Evolutionary conservation across 2,888 invertebrate species (phyloP).

Genomic region (Lasiommata megera): DNA sequence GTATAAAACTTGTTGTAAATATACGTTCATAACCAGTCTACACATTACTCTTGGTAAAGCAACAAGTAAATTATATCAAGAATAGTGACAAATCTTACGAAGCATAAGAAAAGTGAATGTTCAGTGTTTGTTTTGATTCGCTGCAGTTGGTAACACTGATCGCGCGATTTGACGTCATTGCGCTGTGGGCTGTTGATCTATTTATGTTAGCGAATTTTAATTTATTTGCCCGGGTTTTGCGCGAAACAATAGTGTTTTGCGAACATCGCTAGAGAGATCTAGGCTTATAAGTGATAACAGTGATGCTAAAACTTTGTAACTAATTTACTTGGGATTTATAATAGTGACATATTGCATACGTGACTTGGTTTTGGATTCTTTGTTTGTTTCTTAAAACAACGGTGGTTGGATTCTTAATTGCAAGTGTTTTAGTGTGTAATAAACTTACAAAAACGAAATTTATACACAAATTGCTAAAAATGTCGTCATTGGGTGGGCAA

Average conservation of each 20-base stretch:
- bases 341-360: constrained; percentile 27
- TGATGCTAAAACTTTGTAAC: constrained; percentile 24
- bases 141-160: constrained; percentile 56
- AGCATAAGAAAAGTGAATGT: constrained; percentile 31
- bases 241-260: constrained; percentile 26
- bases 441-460: constrained; percentile 6
- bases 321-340: constrained; percentile 23
- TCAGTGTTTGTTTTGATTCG: constrained; percentile 47
- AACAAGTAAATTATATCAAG: constrained; percentile 21
- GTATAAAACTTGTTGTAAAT: constrained; percentile 47
- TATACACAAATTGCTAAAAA: constrained; percentile 34
- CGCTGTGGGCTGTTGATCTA: constrained; percentile 56
- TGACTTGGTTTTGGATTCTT: constrained; percentile 25
- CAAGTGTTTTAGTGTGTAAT: constrained; percentile 4
- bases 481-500: constrained; percentile 70
- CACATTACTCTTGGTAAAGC: constrained; percentile 32
- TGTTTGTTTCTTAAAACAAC: too few species aligned
- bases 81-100: constrained; percentile 16
- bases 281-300: constrained; percentile 29
- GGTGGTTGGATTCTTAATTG: neutral
- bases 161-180: constrained; percentile 67
- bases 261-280: constrained; percentile 15
- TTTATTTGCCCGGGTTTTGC: constrained; percentile 42
- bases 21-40: constrained; percentile 35
- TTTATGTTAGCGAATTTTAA: constrained; percentile 45